Percentiles rank a stretch among this genome's conserved stretches.
Evolutionary conservation across 2,888 invertebrate species (phyloP).

Genomic region (Scaptomyza polygonia): DNA sequence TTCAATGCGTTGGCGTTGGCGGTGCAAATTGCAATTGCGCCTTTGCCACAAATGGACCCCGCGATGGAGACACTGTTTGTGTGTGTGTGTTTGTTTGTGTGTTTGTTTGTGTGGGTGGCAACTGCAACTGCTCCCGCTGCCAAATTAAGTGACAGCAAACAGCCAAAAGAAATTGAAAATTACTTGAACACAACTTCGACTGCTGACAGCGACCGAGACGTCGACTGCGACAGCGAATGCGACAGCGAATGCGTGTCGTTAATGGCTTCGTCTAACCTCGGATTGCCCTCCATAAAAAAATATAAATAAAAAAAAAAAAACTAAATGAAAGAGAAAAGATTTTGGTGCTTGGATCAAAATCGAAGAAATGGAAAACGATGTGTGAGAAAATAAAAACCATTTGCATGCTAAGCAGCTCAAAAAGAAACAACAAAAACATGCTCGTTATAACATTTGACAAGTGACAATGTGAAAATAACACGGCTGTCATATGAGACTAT

Average conservation of each 20-base stretch:
- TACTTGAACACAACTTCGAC: constrained; percentile 25
- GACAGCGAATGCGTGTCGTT: constrained; percentile 63
- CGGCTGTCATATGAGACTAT: constrained; percentile 19
- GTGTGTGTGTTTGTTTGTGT: constrained; percentile 29
- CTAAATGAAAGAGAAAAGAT: constrained; percentile 47
- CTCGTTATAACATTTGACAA: constrained; percentile 34
- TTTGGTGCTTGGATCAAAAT: constrained; percentile 6
- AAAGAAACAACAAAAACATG: background rate
- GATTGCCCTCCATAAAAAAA: constrained; percentile 30
- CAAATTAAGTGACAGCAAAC: constrained; percentile 73
- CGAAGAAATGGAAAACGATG: constrained; percentile 31
- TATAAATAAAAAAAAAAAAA: constrained; percentile 11
- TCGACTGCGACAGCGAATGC: background rate
- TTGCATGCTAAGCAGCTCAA: constrained; percentile 31
- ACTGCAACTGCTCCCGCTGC: constrained; percentile 66
- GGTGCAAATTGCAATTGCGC: constrained; percentile 70
- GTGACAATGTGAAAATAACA: constrained; percentile 27
- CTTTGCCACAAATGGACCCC: constrained; percentile 35
- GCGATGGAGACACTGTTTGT: constrained; percentile 32
- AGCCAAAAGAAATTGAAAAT: constrained; percentile 66
- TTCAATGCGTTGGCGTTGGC: constrained; percentile 61
- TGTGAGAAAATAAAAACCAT: constrained; percentile 51
- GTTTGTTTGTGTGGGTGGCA: constrained; percentile 54
- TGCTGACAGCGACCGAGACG: constrained; percentile 5
- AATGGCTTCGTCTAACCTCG: constrained; percentile 66